phyloP scores from a whole-genome alignment of 2,888 invertebrate genomes.

The Phyllotreta cruciferae region DNA sequence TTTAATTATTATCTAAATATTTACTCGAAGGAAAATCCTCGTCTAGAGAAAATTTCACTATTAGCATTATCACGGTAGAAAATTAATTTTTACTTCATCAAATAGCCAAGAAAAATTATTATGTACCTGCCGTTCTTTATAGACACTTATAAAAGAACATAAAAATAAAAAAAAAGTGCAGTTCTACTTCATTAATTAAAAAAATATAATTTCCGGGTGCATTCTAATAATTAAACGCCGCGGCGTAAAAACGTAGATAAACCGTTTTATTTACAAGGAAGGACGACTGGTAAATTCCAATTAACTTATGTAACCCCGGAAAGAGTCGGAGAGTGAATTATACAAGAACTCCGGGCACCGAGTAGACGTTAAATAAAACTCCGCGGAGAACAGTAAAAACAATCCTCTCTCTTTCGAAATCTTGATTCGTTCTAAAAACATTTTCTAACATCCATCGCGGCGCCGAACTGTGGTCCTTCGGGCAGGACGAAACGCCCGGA shows the following conservation, averaged over 20 bases:
- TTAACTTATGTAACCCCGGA: conserved; percentile 21
- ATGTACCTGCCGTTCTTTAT: too few relatives aligned
- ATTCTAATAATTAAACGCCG: too few relatives aligned
- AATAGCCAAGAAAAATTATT: too few relatives aligned
- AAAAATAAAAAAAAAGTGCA: too few relatives aligned
- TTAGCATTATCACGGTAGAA: too few relatives aligned
- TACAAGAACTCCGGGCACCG: conserved; percentile 14
- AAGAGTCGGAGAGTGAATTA: conserved; percentile 17
- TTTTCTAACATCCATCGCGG: conserved; percentile 16
- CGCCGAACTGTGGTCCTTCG: neutral
- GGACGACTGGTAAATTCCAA: conserved; percentile 15
- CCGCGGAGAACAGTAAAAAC: conserved; percentile 21
- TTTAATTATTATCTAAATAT: too few relatives aligned
- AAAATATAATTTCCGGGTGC: too few relatives aligned
- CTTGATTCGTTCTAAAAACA: conserved; percentile 21
- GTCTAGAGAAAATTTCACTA: too few relatives aligned
- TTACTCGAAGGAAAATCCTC: too few relatives aligned
- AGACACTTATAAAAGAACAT: too few relatives aligned
- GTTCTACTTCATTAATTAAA: too few relatives aligned
- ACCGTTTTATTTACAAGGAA: conserved; percentile 18
- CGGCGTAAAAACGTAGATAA: neutral
- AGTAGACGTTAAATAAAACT: conserved; percentile 23
- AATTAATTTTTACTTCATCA: too few relatives aligned
- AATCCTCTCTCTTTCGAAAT: conserved; percentile 20
- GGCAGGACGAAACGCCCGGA: neutral